These are phyloP conservation scores for Python bivittatus DNA, from an alignment of 2,113 vertebrate species.

Conservation along the genomic window DNA sequence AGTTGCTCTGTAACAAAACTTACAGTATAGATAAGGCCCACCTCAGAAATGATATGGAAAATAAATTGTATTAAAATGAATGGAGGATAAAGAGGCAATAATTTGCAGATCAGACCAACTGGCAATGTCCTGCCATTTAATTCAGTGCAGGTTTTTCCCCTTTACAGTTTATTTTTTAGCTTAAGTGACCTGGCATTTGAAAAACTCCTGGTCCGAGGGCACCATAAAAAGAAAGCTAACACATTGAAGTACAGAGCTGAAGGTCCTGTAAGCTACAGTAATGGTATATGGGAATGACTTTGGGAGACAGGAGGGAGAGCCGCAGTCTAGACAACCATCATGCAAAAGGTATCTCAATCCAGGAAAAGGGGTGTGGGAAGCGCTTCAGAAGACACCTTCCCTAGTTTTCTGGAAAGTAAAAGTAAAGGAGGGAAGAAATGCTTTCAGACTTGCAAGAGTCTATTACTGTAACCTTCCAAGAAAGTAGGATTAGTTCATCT, in stretches of 20 bases:
- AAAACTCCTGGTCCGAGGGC: not conserved
- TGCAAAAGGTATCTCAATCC: not conserved
- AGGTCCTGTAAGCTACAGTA: not conserved
- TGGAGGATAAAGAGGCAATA: not conserved
- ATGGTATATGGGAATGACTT: not conserved
- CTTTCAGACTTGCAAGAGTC: not conserved
- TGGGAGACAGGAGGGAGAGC: not conserved
- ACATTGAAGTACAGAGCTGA: not conserved
- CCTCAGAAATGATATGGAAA: not conserved
- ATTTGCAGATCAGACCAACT: not conserved
- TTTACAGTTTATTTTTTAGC: not conserved
- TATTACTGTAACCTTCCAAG: not conserved
- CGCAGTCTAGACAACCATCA: not conserved
- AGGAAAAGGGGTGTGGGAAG: not conserved
- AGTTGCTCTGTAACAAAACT: not conserved
- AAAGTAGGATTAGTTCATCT: not conserved
- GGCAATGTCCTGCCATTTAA: not conserved
- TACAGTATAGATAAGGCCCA: not conserved
- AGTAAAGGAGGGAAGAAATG: not conserved
- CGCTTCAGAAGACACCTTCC: not conserved
- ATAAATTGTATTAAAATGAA: not conserved
- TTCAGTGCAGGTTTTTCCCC: not conserved
- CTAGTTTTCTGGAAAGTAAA: not conserved
- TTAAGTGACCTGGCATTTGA: not conserved
- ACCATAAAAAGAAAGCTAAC: not conserved